phyloP scores from a whole-genome alignment of 2,797 vertebrate species.

The Scyliorhinus canicula region DNA sequence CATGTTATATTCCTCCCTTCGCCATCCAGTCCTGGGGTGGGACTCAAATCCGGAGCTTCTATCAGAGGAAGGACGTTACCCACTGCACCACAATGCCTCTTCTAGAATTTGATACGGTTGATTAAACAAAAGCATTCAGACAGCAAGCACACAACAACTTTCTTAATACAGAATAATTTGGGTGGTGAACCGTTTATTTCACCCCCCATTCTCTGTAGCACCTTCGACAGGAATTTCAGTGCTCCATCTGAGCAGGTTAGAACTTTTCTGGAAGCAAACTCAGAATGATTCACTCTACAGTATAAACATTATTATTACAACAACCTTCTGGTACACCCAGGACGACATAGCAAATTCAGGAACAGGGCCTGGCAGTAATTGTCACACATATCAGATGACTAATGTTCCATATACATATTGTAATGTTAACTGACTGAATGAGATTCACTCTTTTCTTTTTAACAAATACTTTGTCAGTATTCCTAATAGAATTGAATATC shows the following conservation, averaged over 20 bases:
- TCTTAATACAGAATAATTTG: background rate
- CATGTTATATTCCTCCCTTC: too few species aligned
- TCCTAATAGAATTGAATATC: background rate
- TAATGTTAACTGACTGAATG: background rate
- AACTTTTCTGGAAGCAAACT: background rate
- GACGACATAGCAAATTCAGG: background rate
- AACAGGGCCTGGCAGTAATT: background rate
- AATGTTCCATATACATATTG: background rate
- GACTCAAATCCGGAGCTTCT: too few species aligned
- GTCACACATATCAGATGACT: background rate
- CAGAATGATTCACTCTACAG: background rate
- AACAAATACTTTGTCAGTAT: background rate
- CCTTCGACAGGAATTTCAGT: background rate
- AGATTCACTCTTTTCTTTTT: background rate
- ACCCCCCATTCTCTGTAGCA: background rate
- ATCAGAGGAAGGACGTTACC: too few species aligned
- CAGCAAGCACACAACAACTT: background rate
- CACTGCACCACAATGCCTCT: too few species aligned
- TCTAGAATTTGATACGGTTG: background rate
- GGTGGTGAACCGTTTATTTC: background rate
- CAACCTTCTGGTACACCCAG: background rate
- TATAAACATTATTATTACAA: background rate
- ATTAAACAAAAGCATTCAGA: background rate
- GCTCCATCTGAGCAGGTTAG: background rate
- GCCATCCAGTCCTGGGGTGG: too few species aligned